phyloP scores from a whole-genome alignment of 2,113 vertebrate species.

The Embiotoca jacksoni region DNA sequence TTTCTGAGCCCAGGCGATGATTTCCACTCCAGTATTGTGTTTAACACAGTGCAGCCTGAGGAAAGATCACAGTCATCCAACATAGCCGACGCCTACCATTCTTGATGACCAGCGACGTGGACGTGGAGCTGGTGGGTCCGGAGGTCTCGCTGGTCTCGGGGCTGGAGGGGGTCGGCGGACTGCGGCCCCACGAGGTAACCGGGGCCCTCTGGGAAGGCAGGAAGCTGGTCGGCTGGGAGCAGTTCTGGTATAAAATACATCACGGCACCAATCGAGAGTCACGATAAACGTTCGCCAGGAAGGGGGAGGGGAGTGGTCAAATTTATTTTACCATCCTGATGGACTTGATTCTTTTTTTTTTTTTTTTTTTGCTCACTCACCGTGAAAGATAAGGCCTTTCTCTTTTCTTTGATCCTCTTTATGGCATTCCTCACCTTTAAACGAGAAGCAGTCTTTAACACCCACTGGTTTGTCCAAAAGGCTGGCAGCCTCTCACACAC shows the following conservation, averaged over 20 bases:
- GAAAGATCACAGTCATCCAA: too few relatives aligned
- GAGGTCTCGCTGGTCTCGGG: conserved; percentile 80
- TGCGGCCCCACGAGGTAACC: conserved; percentile 81
- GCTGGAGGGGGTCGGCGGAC: conserved; percentile 76
- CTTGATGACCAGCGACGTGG: conserved; percentile 82
- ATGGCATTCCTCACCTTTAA: conserved; percentile 91
- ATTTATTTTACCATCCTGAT: background rate
- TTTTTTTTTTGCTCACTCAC: conserved; percentile 73
- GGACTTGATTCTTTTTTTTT: conserved; percentile 8
- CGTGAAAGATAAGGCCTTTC: conserved; percentile 88
- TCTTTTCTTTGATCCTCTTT: conserved; percentile 92
- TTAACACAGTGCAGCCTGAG: too few relatives aligned
- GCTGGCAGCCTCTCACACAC: conserved; percentile 35
- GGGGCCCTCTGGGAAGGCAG: conserved; percentile 84
- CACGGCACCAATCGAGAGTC: conserved; percentile 1
- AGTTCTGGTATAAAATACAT: conserved; percentile 83
- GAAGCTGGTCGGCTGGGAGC: conserved; percentile 87
- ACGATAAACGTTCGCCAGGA: conserved; percentile 5
- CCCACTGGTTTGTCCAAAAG: conserved; percentile 42
- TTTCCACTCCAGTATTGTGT: too few relatives aligned
- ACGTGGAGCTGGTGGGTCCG: conserved; percentile 68
- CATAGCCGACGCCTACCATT: conserved; percentile 72
- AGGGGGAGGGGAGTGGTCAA: too few relatives aligned
- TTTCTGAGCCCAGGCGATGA: too few relatives aligned
- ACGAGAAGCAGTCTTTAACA: conserved; percentile 53